Evolutionary conservation across 2,113 vertebrate genomes (phyloP), one percentile per base, ranked within the genome.

Genomic region (Cololabis saira): DNA sequence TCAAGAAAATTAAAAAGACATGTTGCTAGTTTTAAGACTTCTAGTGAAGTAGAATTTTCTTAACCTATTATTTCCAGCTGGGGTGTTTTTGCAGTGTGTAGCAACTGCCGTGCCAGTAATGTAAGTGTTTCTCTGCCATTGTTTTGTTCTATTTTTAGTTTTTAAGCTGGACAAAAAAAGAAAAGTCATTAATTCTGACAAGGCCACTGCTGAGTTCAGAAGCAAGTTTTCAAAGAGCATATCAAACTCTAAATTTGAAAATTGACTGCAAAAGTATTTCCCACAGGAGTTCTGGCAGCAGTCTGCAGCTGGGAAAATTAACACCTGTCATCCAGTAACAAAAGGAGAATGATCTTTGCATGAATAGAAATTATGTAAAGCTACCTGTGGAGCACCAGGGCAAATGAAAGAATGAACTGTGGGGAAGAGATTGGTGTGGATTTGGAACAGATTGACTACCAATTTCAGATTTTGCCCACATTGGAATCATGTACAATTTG

Each of bases 321-420:
- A 70, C 64, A 76, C 64, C 71, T 53, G 56, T 72, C 73, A 71
- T 22, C 41, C 18, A 37, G 54, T 21, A 37, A 9, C 22, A 53
- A 53, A 15, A 3, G 44, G 41, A 33, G 52, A 64, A n/a, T 1
- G 0, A 49, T 56, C 44, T 54, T 68, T 61, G 55, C 21, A 22
- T 30, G 24, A 63, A 59, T 21, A 69, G 48, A 71, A 62, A 42
- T 12, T 19, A 66, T 56, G 18, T 22, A 45, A 71, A 54, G 37
- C 0, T 19, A 10, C 30, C 44, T 27, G 17, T 49, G 45, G 11
- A 71, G 2, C 56, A 22, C 27, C 0, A 2, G 45, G 60, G 14
- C 15, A 70, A 12, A 7, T 14, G 18, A 61, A 19, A 19, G 16
- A 65, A 61, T 40, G 51, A 67, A 58, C 42, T 18, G n/a, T 19